Evolutionary conservation across 2,797 vertebrate species (phyloP).

Genomic region (Mycteria americana): DNA sequence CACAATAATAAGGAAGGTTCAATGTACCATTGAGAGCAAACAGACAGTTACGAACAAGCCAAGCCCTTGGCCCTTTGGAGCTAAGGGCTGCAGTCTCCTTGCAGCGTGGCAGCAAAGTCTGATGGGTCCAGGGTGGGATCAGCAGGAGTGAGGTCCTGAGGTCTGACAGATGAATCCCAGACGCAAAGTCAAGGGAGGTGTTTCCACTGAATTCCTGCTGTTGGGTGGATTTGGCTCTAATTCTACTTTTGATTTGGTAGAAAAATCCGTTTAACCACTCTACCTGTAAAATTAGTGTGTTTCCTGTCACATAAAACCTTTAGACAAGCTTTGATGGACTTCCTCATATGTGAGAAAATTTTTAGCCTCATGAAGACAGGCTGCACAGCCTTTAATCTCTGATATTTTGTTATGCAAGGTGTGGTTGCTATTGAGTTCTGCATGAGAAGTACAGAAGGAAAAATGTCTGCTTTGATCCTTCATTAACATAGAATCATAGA

Average conservation of each 20-base stretch:
- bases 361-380: neutral
- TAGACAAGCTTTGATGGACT: constrained; percentile 4
- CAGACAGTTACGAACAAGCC: neutral
- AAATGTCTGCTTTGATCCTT: constrained; percentile 13
- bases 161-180: neutral
- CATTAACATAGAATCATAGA: neutral
- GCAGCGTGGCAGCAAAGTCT: neutral
- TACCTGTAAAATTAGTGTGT: neutral
- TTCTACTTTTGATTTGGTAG: neutral
- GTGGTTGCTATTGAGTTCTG: neutral
- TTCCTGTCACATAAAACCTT: neutral
- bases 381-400: constrained; percentile 16
- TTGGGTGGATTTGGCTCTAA: neutral
- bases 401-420: constrained; percentile 16
- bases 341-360: neutral
- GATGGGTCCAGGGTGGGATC: neutral
- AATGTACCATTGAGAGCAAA: neutral
- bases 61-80: neutral
- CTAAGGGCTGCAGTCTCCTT: neutral
- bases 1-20: neutral
- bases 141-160: neutral
- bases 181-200: neutral
- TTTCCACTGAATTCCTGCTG: neutral
- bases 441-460: neutral
- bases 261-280: neutral